Evolutionary conservation across 2,888 invertebrate genomes (phyloP).

Genomic region (Xanthorhoe designata): DNA sequence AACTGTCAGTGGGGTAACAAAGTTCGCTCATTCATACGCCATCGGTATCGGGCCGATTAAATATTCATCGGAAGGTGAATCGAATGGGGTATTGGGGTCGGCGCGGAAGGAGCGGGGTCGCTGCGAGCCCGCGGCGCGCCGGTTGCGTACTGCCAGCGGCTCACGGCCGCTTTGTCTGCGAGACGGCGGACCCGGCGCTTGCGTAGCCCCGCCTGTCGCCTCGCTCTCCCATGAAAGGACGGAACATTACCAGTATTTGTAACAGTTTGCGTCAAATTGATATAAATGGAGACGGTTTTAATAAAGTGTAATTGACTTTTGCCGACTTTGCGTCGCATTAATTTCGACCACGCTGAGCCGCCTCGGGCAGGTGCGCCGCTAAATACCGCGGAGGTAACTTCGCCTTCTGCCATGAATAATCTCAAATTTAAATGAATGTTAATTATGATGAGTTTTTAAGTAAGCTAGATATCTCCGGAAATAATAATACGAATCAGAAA

Average conservation of each 20-base stretch:
- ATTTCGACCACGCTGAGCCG: slow-evolving; percentile 83
- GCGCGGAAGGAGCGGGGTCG: slow-evolving; percentile 56
- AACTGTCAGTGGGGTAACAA: slow-evolving; percentile 63
- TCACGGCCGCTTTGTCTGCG: slow-evolving; percentile 58
- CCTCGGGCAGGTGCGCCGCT: slow-evolving; percentile 82
- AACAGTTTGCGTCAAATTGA: slow-evolving; percentile 86
- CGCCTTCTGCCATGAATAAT: slow-evolving; percentile 78
- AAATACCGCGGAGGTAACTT: slow-evolving; percentile 78
- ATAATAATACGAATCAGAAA: slow-evolving; percentile 53
- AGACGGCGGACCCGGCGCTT: slow-evolving; percentile 67
- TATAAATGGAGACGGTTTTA: slow-evolving; percentile 86
- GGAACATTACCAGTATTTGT: slow-evolving; percentile 85
- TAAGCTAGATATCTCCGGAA: slow-evolving; percentile 62
- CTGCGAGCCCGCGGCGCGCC: slow-evolving; percentile 63
- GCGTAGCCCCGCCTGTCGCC: slow-evolving; percentile 77
- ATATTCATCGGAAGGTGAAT: slow-evolving; percentile 76
- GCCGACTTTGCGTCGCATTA: slow-evolving; percentile 84
- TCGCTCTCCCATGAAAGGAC: slow-evolving; percentile 80
- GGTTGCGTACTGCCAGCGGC: slow-evolving; percentile 63
- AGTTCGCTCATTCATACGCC: slow-evolving; percentile 74
- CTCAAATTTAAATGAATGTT: slow-evolving; percentile 81
- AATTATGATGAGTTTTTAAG: slow-evolving; percentile 79
- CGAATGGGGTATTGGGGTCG: slow-evolving; percentile 61
- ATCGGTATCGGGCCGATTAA: slow-evolving; percentile 73
- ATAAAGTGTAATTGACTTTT: slow-evolving; percentile 86